Conservation (phyloP, 2,888 invertebrate species). For the Xylota sylvarum region DNA sequence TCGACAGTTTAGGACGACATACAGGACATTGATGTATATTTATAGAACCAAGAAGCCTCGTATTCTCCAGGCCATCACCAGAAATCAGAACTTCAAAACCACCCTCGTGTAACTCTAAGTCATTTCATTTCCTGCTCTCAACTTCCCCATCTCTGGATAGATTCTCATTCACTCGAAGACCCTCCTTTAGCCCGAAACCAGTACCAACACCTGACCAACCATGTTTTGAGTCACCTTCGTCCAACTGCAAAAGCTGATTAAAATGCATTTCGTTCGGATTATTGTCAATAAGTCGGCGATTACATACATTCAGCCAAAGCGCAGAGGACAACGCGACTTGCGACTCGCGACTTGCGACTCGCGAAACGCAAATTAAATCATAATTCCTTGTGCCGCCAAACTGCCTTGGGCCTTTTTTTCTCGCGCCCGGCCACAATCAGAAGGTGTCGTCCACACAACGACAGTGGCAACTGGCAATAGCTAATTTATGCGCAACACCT, state of each 20-base stretch:
- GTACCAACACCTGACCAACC: too few relatives aligned
- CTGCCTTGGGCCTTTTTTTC: slow-evolving; percentile 15
- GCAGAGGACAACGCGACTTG: neutral
- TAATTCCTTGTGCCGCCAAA: slow-evolving; percentile 33
- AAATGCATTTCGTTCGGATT: slow-evolving; percentile 55
- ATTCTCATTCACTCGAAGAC: too few relatives aligned
- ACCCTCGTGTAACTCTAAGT: too few relatives aligned
- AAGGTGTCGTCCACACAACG: slow-evolving; percentile 40
- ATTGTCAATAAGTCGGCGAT: slow-evolving; percentile 63
- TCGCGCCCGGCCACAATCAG: slow-evolving; percentile 47
- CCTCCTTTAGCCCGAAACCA: too few relatives aligned
- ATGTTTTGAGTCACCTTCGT: neutral
- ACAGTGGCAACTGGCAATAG: slow-evolving; percentile 69
- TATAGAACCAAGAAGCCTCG: too few relatives aligned
- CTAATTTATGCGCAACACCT: slow-evolving; percentile 69
- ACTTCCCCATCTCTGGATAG: too few relatives aligned
- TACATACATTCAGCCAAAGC: slow-evolving; percentile 2
- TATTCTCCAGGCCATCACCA: too few relatives aligned
- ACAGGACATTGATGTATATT: too few relatives aligned
- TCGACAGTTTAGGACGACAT: too few relatives aligned
- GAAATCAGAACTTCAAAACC: too few relatives aligned
- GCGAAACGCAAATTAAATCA: slow-evolving; percentile 55
- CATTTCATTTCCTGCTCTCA: too few relatives aligned
- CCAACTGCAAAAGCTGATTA: slow-evolving; percentile 33
- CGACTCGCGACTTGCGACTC: slow-evolving; percentile 7